These are phyloP conservation scores for Eupithecia insigniata DNA, from an alignment of 2,888 invertebrate genomes.

Conservation along the genomic window DNA sequence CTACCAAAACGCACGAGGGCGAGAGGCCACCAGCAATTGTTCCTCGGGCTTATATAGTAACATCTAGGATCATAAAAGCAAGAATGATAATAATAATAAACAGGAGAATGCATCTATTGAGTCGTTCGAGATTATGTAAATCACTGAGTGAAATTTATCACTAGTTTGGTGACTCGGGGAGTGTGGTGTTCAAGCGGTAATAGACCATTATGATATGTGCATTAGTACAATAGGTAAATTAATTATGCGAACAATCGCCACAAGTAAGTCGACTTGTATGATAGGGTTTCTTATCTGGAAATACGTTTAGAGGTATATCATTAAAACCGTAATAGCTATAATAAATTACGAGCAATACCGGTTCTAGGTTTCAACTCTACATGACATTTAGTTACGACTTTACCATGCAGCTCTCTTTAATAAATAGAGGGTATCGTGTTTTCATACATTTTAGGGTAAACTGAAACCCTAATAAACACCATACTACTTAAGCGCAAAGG, in stretches of 20 bases:
- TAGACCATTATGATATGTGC: neutral
- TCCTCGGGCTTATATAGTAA: conserved; percentile 56
- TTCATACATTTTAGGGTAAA: too few species aligned
- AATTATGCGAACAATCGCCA: neutral
- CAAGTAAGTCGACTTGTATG: neutral
- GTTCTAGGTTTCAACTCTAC: neutral
- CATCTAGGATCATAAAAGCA: conserved; percentile 48
- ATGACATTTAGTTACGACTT: neutral
- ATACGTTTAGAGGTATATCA: neutral
- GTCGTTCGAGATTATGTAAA: conserved; percentile 61
- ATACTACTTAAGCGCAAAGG: too few species aligned
- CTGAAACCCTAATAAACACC: too few species aligned
- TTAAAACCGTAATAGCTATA: neutral
- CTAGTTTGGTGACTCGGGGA: neutral
- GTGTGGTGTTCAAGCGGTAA: neutral
- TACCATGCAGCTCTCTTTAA: neutral
- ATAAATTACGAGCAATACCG: neutral
- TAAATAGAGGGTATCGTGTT: neutral
- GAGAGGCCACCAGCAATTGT: conserved; percentile 73
- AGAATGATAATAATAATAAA: conserved; percentile 59
- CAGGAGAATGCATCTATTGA: conserved; percentile 66
- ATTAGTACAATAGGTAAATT: neutral
- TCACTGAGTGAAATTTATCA: conserved; percentile 17
- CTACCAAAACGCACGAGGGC: conserved; percentile 69
- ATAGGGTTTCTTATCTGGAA: neutral